These are phyloP conservation scores for Chrysolina oricalcia DNA, from an alignment of 2,888 invertebrate species.

Conservation along the genomic window DNA sequence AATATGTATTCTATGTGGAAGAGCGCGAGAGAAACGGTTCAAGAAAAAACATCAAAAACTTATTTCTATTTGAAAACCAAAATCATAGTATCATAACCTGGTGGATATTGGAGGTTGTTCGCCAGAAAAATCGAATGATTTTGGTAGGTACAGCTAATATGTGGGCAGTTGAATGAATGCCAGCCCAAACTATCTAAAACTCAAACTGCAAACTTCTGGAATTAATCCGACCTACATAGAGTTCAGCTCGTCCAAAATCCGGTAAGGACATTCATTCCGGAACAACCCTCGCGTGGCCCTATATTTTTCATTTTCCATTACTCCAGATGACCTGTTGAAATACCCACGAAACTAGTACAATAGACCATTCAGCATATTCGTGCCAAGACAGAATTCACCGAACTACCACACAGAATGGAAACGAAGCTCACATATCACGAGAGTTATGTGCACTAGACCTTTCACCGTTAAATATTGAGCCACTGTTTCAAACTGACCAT, in stretches of 20 bases:
- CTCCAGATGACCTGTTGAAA: slow-evolving; percentile 23
- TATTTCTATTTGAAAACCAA: no score
- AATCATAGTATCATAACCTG: no score
- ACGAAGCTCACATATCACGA: slow-evolving; percentile 12
- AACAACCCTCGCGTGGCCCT: not conserved
- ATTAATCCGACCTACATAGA: slow-evolving; percentile 6
- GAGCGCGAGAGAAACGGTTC: no score
- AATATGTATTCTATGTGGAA: no score
- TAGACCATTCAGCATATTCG: slow-evolving; percentile 23
- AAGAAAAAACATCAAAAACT: no score
- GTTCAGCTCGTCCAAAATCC: not conserved
- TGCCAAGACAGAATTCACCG: slow-evolving; percentile 5
- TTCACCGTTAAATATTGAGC: slow-evolving; percentile 18
- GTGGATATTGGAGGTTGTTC: no score
- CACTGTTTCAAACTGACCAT: slow-evolving; percentile 9
- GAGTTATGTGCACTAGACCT: slow-evolving; percentile 19
- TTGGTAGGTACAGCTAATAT: not conserved
- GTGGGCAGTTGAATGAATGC: not conserved
- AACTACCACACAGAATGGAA: slow-evolving; percentile 22
- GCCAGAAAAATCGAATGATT: not conserved
- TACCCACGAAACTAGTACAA: slow-evolving; percentile 19
- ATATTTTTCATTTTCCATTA: slow-evolving; percentile 17
- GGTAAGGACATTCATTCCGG: not conserved
- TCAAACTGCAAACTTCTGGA: slow-evolving; percentile 1
- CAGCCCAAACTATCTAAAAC: not conserved